Percentiles rank a stretch among this genome's conserved stretches.
Evolutionary conservation across 2,113 vertebrate species (phyloP).

Genomic region (Lamprologus callipterus): DNA sequence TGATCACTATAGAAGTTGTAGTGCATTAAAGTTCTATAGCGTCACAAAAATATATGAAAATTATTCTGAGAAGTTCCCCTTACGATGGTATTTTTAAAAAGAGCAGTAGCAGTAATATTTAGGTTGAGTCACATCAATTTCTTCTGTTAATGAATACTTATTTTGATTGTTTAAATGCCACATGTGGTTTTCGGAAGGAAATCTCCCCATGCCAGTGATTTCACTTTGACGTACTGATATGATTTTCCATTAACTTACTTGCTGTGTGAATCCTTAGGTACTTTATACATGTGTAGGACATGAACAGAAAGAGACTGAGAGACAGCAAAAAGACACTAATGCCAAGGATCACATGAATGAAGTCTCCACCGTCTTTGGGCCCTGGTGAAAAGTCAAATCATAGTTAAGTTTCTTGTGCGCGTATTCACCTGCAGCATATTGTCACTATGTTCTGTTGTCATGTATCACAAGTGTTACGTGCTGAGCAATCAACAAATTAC

Average conservation of each 20-base stretch:
- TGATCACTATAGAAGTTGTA: not conserved
- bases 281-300: not conserved
- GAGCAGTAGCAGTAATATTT: not conserved
- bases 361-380: not conserved
- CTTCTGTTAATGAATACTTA: not conserved
- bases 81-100: not conserved
- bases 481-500: not conserved
- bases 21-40: not conserved
- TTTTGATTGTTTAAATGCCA: not conserved
- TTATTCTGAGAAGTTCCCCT: too few species aligned
- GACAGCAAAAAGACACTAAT: constrained; percentile 9
- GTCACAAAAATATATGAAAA: not conserved
- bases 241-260: constrained; percentile 18
- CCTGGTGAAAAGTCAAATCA: not conserved
- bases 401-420: not conserved
- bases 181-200: not conserved
- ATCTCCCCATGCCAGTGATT: not conserved
- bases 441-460: not conserved
- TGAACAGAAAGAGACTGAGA: not conserved
- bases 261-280: not conserved
- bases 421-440: not conserved
- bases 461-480: not conserved
- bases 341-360: not conserved
- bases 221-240: not conserved
- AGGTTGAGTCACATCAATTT: not conserved